A percentile compares a stretch with the other conserved stretches of the same genome.
Evolutionary conservation across 2,797 vertebrate genomes (phyloP).

Genomic region (Crocidura indochinensis): DNA sequence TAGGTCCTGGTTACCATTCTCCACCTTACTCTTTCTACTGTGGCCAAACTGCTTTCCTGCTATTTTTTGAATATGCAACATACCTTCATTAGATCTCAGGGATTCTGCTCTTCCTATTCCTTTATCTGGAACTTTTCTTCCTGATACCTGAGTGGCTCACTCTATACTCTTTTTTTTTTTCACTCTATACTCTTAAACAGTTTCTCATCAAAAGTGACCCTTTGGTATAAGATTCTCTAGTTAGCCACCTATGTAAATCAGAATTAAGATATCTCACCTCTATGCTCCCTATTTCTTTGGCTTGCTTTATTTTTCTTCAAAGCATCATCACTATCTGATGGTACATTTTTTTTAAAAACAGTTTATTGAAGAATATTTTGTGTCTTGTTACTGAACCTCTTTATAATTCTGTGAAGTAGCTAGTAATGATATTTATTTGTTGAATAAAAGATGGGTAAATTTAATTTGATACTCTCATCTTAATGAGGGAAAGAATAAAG

Average conservation of each 20-base stretch:
- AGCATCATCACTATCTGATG: background rate
- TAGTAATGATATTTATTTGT: background rate
- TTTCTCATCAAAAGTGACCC: slow-evolving; percentile 9
- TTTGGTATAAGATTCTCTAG: background rate
- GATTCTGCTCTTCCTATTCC: background rate
- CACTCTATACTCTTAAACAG: background rate
- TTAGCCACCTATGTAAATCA: background rate
- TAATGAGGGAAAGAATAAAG: background rate
- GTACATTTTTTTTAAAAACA: background rate
- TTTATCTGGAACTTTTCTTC: background rate
- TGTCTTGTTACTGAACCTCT: background rate
- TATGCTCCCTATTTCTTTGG: background rate
- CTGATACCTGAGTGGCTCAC: background rate
- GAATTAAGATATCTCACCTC: background rate
- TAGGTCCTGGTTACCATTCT: background rate
- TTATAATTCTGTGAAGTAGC: background rate
- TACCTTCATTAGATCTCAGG: background rate
- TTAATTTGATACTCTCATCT: slow-evolving; percentile 16
- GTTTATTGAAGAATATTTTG: slow-evolving; percentile 2
- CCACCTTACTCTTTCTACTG: background rate
- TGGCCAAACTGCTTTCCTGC: background rate
- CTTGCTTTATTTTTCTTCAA: slow-evolving; percentile 39
- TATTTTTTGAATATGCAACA: background rate
- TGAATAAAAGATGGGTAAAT: background rate
- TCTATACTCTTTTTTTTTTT: no score